Conservation (phyloP, 2,888 invertebrate genomes). For the Neoascia interrupta region DNA sequence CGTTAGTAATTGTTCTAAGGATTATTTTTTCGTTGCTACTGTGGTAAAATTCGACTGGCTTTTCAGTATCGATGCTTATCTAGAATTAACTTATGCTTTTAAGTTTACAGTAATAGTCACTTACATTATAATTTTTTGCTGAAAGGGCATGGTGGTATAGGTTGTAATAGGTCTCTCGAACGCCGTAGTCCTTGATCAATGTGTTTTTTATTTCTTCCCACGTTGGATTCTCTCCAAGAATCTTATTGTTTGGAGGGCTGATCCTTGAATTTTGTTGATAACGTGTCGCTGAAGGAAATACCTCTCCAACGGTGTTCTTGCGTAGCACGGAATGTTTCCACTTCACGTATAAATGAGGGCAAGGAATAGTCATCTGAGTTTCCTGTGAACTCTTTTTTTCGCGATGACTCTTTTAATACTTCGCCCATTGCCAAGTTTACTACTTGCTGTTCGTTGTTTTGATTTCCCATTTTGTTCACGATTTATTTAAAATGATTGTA, state of each 20-base stretch:
- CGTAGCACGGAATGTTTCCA: not conserved
- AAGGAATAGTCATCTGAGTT: slow-evolving; percentile 5
- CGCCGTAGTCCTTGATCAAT: not conserved
- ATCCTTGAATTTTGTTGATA: slow-evolving; percentile 9
- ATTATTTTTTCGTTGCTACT: slow-evolving; percentile 16
- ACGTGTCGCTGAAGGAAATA: not conserved
- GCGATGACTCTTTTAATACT: not conserved
- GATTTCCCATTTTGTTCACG: no score
- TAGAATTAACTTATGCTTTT: no score
- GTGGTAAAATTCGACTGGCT: no score
- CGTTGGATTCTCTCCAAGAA: slow-evolving; percentile 13
- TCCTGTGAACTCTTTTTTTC: not conserved
- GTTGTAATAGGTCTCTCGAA: not conserved
- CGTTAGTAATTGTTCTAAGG: not conserved
- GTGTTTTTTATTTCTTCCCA: no score
- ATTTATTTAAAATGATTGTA: no score
- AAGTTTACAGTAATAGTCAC: not conserved
- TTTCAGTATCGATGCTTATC: no score
- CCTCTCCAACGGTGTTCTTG: not conserved
- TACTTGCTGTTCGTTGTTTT: no score
- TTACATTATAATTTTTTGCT: not conserved
- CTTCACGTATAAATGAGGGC: slow-evolving; percentile 8
- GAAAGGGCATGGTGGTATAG: not conserved
- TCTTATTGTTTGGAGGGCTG: slow-evolving; percentile 4
- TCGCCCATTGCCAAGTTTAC: not conserved